These are phyloP conservation scores for Solen grandis DNA, from an alignment of 1,140 invertebrate species.

Conservation along the genomic window DNA sequence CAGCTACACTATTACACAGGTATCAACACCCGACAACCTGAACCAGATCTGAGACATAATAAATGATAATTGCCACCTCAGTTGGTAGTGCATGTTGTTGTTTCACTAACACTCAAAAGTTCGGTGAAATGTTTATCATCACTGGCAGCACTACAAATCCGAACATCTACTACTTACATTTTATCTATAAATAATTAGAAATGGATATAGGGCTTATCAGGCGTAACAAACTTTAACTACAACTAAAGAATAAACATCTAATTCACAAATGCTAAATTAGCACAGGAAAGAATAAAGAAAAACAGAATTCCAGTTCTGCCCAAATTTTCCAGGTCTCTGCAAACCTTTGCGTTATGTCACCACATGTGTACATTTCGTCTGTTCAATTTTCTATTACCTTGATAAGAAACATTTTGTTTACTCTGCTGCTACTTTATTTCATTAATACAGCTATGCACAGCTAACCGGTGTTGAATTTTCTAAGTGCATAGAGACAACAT, in stretches of 20 bases:
- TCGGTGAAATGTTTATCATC: too few species aligned
- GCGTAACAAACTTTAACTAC: background rate
- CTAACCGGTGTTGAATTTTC: too few species aligned
- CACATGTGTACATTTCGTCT: too few species aligned
- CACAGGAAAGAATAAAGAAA: background rate
- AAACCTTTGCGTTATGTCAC: background rate
- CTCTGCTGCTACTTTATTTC: too few species aligned
- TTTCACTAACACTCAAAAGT: too few species aligned
- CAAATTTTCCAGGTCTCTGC: too few species aligned
- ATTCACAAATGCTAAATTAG: background rate
- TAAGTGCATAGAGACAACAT: too few species aligned
- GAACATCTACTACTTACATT: background rate
- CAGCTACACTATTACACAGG: background rate
- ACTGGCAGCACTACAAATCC: conserved; percentile 3
- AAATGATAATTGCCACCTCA: conserved; percentile 37
- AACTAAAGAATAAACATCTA: background rate
- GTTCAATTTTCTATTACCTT: too few species aligned
- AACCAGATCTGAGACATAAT: background rate
- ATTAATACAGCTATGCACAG: too few species aligned
- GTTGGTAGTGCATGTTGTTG: conserved; percentile 33
- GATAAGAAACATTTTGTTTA: too few species aligned
- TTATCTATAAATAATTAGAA: background rate
- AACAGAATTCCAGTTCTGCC: too few species aligned
- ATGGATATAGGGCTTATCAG: background rate
- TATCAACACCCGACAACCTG: background rate